Conservation (phyloP, 2,113 vertebrate genomes). For the Junco hyemalis region DNA sequence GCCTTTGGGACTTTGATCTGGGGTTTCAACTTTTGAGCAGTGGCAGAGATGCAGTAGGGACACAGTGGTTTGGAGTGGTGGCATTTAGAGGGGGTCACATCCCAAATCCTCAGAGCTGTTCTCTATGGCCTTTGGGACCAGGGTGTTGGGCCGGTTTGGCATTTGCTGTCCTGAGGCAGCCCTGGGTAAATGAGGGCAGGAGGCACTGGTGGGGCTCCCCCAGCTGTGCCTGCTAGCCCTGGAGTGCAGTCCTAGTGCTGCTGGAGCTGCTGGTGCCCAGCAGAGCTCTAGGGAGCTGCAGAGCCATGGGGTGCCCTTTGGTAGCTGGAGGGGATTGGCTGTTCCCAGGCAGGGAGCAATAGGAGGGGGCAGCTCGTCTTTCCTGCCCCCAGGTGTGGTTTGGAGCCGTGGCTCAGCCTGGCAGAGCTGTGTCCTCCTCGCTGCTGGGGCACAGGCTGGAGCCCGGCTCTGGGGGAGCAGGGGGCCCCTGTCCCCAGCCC, state of each 20-base stretch:
- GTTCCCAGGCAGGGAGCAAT: background rate
- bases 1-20: background rate
- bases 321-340: background rate
- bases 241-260: background rate
- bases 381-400: background rate
- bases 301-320: background rate
- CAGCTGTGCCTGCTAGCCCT: background rate
- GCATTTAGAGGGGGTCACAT: background rate
- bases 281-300: background rate
- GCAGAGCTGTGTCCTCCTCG: background rate
- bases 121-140: background rate
- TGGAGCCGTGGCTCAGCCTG: background rate
- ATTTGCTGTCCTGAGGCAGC: background rate
- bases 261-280: background rate
- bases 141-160: background rate
- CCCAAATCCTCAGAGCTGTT: background rate
- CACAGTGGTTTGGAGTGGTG: background rate
- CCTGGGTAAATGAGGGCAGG: background rate
- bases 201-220: background rate
- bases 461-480: background rate
- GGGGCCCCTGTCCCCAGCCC: background rate
- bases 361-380: background rate
- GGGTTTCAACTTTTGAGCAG: background rate
- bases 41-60: background rate
- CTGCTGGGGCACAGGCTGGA: background rate